These are phyloP conservation scores for Luperina testacea DNA, from an alignment of 2,888 invertebrate species.

Conservation along the genomic window DNA sequence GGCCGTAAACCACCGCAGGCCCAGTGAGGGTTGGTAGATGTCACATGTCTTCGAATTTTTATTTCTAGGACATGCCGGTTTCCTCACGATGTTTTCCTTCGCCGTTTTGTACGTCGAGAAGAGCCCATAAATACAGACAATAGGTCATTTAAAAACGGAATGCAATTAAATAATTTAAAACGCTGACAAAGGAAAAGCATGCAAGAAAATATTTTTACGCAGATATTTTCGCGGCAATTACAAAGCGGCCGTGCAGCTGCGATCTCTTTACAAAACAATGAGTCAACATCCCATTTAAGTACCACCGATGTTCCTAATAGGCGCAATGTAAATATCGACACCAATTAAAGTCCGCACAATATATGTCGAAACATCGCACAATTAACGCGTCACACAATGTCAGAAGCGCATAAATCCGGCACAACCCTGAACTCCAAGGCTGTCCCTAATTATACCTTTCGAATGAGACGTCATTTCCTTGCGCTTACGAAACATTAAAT, in stretches of 20 bases:
- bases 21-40: background rate
- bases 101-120: background rate
- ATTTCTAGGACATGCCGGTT: background rate
- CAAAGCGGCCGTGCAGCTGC: slow-evolving; percentile 61
- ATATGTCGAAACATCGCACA: slow-evolving; percentile 83
- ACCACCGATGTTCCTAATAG: slow-evolving; percentile 64
- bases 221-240: slow-evolving; percentile 53
- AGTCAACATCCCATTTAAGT: slow-evolving; percentile 64
- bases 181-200: slow-evolving; percentile 42
- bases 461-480: slow-evolving; percentile 90
- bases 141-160: slow-evolving; percentile 18
- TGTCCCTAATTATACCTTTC: slow-evolving; percentile 89
- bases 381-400: slow-evolving; percentile 83
- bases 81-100: background rate
- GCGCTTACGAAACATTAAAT: slow-evolving; percentile 89
- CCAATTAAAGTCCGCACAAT: slow-evolving; percentile 66
- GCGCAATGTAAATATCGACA: slow-evolving; percentile 68
- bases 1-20: background rate
- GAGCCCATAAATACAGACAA: slow-evolving; percentile 20
- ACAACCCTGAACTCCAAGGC: slow-evolving; percentile 84
- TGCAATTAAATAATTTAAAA: slow-evolving; percentile 40
- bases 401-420: slow-evolving; percentile 81
- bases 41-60: background rate
- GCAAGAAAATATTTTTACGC: slow-evolving; percentile 52
- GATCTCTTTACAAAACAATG: slow-evolving; percentile 61